Percentiles rank a stretch among this genome's conserved stretches.
Conservation (phyloP, 2,888 invertebrate species). For the Apoda limacodes region DNA sequence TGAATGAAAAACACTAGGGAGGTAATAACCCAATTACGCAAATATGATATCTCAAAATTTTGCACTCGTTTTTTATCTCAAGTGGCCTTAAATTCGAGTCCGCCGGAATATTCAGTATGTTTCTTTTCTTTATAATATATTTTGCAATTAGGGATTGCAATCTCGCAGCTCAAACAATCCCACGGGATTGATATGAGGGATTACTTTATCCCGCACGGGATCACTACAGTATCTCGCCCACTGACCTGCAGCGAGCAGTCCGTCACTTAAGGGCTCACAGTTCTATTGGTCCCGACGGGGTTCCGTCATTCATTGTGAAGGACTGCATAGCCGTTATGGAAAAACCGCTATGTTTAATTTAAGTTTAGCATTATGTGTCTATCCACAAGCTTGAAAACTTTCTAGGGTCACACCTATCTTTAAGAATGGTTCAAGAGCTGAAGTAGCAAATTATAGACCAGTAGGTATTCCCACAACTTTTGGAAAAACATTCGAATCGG, state of each 20-base stretch:
- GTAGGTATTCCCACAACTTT: conserved; percentile 6
- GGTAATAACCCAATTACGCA: too few species aligned
- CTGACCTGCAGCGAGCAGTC: background rate
- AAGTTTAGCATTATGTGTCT: background rate
- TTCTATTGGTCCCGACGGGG: conserved; percentile 2
- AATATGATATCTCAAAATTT: too few species aligned
- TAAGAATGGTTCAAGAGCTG: conserved; percentile 1
- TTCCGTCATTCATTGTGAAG: conserved; percentile 3
- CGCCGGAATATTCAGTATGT: too few species aligned
- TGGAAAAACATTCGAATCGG: conserved; percentile 4
- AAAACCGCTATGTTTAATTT: conserved; percentile 2
- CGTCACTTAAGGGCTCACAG: background rate
- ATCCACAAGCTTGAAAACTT: conserved; percentile 6
- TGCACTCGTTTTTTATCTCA: too few species aligned
- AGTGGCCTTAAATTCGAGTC: too few species aligned
- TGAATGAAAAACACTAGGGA: too few species aligned
- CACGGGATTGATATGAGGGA: too few species aligned
- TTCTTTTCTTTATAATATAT: too few species aligned
- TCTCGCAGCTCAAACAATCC: too few species aligned
- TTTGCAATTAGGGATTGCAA: too few species aligned
- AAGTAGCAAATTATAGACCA: conserved; percentile 3
- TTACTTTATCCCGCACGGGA: too few species aligned
- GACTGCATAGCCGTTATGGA: conserved; percentile 1
- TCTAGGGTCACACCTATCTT: conserved; percentile 8
- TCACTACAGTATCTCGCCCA: too few species aligned